Conservation (phyloP, 2,888 invertebrate species). For the Onchidella celtica region DNA sequence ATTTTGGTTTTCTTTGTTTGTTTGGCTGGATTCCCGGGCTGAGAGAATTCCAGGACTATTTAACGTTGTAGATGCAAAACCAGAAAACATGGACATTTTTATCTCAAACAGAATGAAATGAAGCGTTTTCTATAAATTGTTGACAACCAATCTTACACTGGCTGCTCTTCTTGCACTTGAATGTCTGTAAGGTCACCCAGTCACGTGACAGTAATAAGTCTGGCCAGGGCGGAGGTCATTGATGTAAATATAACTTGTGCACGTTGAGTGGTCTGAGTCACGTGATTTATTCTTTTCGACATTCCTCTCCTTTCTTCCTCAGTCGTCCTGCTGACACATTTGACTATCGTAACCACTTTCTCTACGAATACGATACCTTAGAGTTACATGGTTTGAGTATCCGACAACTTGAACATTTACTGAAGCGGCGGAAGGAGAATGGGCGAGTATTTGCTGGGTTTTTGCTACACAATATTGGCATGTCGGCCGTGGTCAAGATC, state of each 20-base stretch:
- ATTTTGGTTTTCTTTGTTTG: neutral
- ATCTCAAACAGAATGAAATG: too few relatives aligned
- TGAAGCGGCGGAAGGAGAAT: conserved; percentile 39
- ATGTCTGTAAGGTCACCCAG: too few relatives aligned
- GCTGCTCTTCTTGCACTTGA: neutral
- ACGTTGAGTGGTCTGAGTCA: too few relatives aligned
- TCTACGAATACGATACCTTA: conserved; percentile 55
- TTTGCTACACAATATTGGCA: conserved; percentile 54
- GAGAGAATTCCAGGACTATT: too few relatives aligned
- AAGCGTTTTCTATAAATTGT: too few relatives aligned
- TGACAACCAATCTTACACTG: too few relatives aligned
- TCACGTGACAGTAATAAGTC: too few relatives aligned
- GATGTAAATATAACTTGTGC: too few relatives aligned
- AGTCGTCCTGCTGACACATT: conserved; percentile 48
- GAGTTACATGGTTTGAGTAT: conserved; percentile 57
- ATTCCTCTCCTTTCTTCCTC: neutral
- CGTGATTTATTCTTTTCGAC: neutral
- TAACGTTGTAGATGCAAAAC: too few relatives aligned
- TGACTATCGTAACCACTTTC: conserved; percentile 54
- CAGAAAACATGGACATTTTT: too few relatives aligned
- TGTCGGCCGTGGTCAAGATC: conserved; percentile 52
- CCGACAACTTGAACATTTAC: conserved; percentile 50
- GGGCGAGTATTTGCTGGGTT: conserved; percentile 57
- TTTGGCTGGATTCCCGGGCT: neutral
- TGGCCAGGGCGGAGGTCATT: too few relatives aligned